These are phyloP conservation scores for Darwinula stevensoni DNA, from an alignment of 2,888 invertebrate genomes.

Conservation along the genomic window DNA sequence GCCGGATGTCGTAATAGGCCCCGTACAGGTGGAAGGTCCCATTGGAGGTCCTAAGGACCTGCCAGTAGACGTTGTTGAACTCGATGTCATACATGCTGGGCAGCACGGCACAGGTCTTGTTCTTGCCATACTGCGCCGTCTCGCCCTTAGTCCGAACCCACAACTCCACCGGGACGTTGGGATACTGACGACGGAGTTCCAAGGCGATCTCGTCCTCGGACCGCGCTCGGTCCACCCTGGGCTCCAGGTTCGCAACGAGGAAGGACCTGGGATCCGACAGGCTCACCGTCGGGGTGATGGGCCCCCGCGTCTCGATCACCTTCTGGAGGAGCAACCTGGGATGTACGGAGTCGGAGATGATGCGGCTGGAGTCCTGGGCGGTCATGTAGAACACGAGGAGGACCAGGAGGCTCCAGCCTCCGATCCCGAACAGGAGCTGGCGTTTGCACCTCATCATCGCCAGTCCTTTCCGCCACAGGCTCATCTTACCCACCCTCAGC, in stretches of 20 bases:
- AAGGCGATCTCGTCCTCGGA: constrained; percentile 10
- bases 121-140: constrained; percentile 23
- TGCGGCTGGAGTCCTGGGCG: too few relatives aligned
- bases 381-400: too few relatives aligned
- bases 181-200: constrained; percentile 34
- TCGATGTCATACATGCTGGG: constrained; percentile 68
- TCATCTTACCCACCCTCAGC: too few relatives aligned
- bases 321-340: not conserved
- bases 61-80: constrained; percentile 82
- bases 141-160: constrained; percentile 57
- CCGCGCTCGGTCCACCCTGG: not conserved
- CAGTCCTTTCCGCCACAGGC: too few relatives aligned
- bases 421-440: too few relatives aligned
- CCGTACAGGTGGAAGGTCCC: constrained; percentile 74
- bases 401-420: too few relatives aligned
- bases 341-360: too few relatives aligned
- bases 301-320: not conserved
- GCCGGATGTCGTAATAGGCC: constrained; percentile 56
- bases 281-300: not conserved
- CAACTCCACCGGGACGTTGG: constrained; percentile 53
- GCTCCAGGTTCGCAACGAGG: constrained; percentile 1
- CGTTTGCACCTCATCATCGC: too few relatives aligned
- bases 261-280: too few relatives aligned
- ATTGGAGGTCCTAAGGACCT: constrained; percentile 43
- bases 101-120: constrained; percentile 47